These are phyloP conservation scores for Congeria kusceri DNA, from an alignment of 2,888 invertebrate species.

Conservation along the genomic window DNA sequence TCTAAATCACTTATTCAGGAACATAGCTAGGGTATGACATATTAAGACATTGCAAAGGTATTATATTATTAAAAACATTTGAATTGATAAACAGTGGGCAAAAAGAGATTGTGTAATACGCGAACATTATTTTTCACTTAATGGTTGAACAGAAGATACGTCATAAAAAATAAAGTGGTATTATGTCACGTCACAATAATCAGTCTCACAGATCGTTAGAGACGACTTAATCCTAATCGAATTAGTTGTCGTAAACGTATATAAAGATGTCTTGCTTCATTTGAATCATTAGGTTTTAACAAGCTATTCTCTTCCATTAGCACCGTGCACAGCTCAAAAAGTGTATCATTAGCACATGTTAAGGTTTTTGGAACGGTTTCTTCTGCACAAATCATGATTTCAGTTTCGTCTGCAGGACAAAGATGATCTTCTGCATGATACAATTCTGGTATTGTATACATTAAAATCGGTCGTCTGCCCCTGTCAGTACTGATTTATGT, in stretches of 20 bases:
- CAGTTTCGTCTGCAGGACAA: constrained; percentile 21
- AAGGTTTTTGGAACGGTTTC: constrained; percentile 23
- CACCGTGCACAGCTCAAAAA: constrained; percentile 13
- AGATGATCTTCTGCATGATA: constrained; percentile 14
- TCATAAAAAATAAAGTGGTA: too few relatives aligned
- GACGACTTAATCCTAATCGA: constrained; percentile 11
- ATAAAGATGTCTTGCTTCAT: constrained; percentile 31
- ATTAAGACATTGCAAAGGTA: too few relatives aligned
- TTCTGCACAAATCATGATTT: constrained; percentile 22
- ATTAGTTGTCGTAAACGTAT: constrained; percentile 16
- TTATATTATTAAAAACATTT: too few relatives aligned
- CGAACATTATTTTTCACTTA: too few relatives aligned
- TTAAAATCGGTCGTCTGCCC: constrained; percentile 20
- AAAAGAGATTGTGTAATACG: too few relatives aligned
- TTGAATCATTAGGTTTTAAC: neutral
- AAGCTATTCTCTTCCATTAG: constrained; percentile 20
- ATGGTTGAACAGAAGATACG: too few relatives aligned
- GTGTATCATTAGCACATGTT: constrained; percentile 21
- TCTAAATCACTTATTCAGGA: too few relatives aligned
- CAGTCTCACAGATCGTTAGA: constrained; percentile 4
- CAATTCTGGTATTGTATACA: constrained; percentile 25
- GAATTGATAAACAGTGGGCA: too few relatives aligned
- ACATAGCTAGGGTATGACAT: too few relatives aligned
- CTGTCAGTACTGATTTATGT: constrained; percentile 1
- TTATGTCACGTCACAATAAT: too few relatives aligned